Evolutionary conservation across 1,140 invertebrate genomes (phyloP).

Genomic region (Drosophila kohkoa): DNA sequence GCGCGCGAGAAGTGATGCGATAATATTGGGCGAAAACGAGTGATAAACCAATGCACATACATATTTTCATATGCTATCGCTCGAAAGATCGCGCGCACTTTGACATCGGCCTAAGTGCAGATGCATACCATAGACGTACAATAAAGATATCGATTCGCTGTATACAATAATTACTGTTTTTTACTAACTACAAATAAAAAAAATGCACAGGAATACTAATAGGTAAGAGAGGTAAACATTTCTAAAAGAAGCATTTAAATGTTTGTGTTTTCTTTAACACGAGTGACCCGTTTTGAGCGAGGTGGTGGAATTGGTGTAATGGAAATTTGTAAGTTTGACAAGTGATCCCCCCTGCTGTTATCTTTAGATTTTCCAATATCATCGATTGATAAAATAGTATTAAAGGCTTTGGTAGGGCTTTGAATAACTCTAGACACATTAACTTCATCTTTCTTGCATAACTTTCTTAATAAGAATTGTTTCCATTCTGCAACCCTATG

Average conservation of each 20-base stretch:
- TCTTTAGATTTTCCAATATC: conserved; percentile 22
- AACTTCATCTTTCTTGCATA: conserved; percentile 31
- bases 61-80: too few relatives aligned
- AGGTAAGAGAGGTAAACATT: conserved; percentile 6
- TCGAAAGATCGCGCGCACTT: too few relatives aligned
- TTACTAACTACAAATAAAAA: conserved; percentile 1
- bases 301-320: conserved; percentile 85
- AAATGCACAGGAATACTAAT: conserved; percentile 30
- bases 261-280: conserved; percentile 43
- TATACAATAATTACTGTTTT: too few relatives aligned
- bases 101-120: too few relatives aligned
- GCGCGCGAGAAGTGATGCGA: too few relatives aligned
- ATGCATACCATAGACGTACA: too few relatives aligned
- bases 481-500: conserved; percentile 45
- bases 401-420: conserved; percentile 18
- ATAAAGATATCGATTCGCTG: too few relatives aligned
- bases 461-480: conserved; percentile 2
- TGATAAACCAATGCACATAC: too few relatives aligned
- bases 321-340: conserved; percentile 4
- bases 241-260: conserved; percentile 6
- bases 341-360: neutral
- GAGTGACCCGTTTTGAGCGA: conserved; percentile 84
- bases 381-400: conserved; percentile 12
- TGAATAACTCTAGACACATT: neutral
- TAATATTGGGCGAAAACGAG: too few relatives aligned